Evolutionary conservation across 2,888 invertebrate genomes (phyloP).

Genomic region (Sminthurinus aureus): DNA sequence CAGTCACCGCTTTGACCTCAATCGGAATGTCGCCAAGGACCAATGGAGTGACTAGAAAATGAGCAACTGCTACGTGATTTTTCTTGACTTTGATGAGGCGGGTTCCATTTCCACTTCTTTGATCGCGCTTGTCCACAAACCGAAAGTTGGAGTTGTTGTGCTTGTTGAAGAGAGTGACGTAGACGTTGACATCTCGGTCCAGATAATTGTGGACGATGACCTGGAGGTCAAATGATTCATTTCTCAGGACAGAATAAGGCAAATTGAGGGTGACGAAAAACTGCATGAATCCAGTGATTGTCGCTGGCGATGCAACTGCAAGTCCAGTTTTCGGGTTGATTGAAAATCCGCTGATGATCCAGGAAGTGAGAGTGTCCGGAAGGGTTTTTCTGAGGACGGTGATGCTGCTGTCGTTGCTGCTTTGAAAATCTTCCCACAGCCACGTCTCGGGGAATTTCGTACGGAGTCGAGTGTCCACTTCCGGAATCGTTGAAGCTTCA

Average conservation of each 20-base stretch:
- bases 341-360: conserved; percentile 68
- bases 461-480: not conserved
- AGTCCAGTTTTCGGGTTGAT: conserved; percentile 65
- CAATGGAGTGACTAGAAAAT: conserved; percentile 67
- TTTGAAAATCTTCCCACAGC: conserved; percentile 60
- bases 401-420: conserved; percentile 63
- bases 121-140: not conserved
- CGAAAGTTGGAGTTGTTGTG: conserved; percentile 50
- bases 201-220: conserved; percentile 67
- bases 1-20: conserved; percentile 63
- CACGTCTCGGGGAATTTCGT: conserved; percentile 35
- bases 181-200: conserved; percentile 62
- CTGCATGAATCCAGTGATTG: conserved; percentile 66
- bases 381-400: not conserved
- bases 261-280: conserved; percentile 68
- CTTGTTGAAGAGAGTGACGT: conserved; percentile 64
- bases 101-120: not conserved
- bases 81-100: too few relatives aligned
- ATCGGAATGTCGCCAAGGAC: conserved; percentile 65
- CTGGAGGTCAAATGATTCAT: conserved; percentile 67
- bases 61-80: conserved; percentile 63
- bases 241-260: conserved; percentile 67
- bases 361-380: conserved; percentile 69
- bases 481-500: too few relatives aligned
- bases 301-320: conserved; percentile 64